These are phyloP conservation scores for Drosophila busckii DNA, from an alignment of 1,140 invertebrate species.

Conservation along the genomic window DNA sequence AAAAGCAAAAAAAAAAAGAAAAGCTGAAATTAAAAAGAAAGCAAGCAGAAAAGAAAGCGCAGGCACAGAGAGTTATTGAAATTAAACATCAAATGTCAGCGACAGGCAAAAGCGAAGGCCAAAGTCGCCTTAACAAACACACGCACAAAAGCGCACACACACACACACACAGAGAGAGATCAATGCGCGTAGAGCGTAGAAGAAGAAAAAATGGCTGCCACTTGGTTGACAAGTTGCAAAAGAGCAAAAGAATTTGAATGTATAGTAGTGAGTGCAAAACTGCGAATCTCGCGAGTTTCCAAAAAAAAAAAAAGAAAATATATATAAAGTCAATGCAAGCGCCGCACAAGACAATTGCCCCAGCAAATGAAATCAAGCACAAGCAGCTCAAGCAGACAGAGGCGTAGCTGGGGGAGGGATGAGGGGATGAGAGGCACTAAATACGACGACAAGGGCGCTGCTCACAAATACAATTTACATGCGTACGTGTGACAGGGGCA, in stretches of 20 bases:
- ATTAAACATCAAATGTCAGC: conserved; percentile 71
- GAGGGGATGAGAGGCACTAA: conserved; percentile 22
- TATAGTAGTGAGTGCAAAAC: conserved; percentile 14
- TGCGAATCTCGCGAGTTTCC: conserved; percentile 21
- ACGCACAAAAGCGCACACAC: conserved; percentile 65
- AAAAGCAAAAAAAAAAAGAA: conserved; percentile 1
- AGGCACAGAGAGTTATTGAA: conserved; percentile 65
- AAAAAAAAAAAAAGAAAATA: too few relatives aligned
- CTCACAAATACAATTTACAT: conserved; percentile 70
- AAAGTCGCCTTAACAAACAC: too few relatives aligned
- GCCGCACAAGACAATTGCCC: conserved; percentile 65
- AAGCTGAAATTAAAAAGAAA: conserved; percentile 6
- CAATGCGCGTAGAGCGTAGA: background rate
- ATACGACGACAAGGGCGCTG: conserved; percentile 24
- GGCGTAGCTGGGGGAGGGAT: background rate
- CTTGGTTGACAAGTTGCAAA: conserved; percentile 66
- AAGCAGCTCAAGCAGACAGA: conserved; percentile 9
- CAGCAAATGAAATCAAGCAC: conserved; percentile 72
- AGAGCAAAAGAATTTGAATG: conserved; percentile 57
- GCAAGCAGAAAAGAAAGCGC: conserved; percentile 53
- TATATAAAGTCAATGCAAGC: conserved; percentile 64
- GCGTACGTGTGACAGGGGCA: conserved; percentile 57
- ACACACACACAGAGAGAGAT: conserved; percentile 23
- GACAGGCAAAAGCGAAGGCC: conserved; percentile 46
- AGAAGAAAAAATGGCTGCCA: conserved; percentile 36